Evolutionary conservation across 2,113 vertebrate genomes (phyloP), one percentile per base, ranked within the genome.

Genomic region (Rhineura floridana): DNA sequence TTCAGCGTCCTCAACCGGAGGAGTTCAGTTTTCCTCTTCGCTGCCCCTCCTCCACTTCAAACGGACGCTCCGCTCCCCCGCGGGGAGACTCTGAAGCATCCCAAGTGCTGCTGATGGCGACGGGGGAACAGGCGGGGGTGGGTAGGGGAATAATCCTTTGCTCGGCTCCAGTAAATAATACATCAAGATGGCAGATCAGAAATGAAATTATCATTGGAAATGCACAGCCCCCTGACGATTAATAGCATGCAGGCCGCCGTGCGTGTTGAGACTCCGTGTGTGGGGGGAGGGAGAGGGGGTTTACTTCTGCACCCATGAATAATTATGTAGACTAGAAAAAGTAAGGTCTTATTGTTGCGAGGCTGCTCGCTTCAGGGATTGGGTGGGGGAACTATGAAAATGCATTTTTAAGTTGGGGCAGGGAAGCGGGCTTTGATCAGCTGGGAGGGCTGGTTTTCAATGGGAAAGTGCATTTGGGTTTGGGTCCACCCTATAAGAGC

Each of bases 181-280:
- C 94, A 97, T 96, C 96, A 97, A 92, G 96, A 93, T 95, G 91
- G 93, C 70, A 89, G 91, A 94, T 96, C 91, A 92, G 93, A 95
- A 83, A 90, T 88, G 88, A 93, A 94, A 95, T 96, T 86, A 88
- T 90, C 82, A 85, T 90, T 88, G 84, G 83, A 86, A 90, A 79
- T 80, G 86, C 88, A 80, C 11, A 15, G 21, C n/a, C n/a, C n/a
- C 21, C 39, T 28, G 50, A 36, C 55, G 75, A 62, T 59, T 85
- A 75, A 59, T 76, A 33, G 30, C 36, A n/a, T 48, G 48, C 46
- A 12, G 36, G 17, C n/a, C 17, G 36, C 70, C 36, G 70, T 72
- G 67, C 1, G 36, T 15, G 10, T 39, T 15, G 48, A 3, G n/a
- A 2, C 19, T 25, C 33, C 33, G 76, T 30, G 12, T 50, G 25